A percentile compares a stretch with the other conserved stretches of the same genome.
Evolutionary conservation across 2,113 vertebrate species (phyloP).

Genomic region (Brachypteracias leptosomus): DNA sequence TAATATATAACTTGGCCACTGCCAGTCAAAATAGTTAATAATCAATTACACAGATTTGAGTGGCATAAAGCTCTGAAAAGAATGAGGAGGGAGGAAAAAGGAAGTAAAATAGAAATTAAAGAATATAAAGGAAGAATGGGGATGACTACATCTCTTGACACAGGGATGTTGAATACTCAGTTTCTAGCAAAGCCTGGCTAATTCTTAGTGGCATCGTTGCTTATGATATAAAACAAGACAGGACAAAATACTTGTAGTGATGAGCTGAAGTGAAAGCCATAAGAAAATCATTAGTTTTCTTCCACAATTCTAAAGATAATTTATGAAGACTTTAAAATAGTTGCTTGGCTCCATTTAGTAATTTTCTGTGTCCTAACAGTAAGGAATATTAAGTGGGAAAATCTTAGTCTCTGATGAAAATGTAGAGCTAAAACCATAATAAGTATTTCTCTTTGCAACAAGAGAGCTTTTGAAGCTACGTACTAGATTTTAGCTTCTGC

Average conservation of each 20-base stretch:
- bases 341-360: background rate
- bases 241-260: background rate
- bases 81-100: background rate
- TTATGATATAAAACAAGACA: background rate
- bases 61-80: background rate
- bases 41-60: background rate
- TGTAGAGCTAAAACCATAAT: background rate
- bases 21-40: background rate
- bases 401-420: background rate
- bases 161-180: background rate
- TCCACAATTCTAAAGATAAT: background rate
- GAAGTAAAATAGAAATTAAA: background rate
- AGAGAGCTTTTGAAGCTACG: background rate
- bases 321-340: background rate
- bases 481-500: background rate
- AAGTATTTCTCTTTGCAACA: background rate
- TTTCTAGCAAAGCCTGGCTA: background rate
- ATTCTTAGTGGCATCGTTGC: background rate
- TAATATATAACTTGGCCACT: background rate
- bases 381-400: background rate
- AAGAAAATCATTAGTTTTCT: background rate
- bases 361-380: background rate
- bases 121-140: background rate
- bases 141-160: background rate
- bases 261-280: background rate